Conservation (phyloP, 2,113 vertebrate genomes). For the Saccopteryx bilineata region DNA sequence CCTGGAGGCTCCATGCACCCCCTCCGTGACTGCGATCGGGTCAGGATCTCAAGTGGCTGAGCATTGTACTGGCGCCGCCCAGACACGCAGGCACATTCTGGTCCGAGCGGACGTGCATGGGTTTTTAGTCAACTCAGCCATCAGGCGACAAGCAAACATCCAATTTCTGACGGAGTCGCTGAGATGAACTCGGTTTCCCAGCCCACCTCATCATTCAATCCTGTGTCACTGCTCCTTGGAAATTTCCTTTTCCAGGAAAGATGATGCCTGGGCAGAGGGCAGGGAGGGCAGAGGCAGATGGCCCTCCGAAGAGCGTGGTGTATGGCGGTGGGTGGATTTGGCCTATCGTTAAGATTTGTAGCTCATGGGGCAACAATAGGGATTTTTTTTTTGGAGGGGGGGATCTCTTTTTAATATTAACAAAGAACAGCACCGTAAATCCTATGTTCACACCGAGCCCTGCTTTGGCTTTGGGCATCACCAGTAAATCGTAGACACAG, state of each 20-base stretch:
- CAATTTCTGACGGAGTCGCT: neutral
- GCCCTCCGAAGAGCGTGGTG: neutral
- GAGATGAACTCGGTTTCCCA: slow-evolving; percentile 50
- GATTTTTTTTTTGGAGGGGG: neutral
- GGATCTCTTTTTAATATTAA: neutral
- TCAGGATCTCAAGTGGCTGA: too few species aligned
- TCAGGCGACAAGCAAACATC: neutral
- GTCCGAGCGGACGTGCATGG: neutral
- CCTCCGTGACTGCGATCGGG: too few species aligned
- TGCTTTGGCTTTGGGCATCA: neutral
- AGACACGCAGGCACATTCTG: neutral
- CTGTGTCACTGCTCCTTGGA: slow-evolving; percentile 34
- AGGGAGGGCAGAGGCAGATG: neutral
- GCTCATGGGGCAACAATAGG: neutral
- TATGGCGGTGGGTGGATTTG: neutral
- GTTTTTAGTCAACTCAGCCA: neutral
- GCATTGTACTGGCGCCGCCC: too few species aligned
- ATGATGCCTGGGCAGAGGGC: neutral
- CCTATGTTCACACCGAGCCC: neutral
- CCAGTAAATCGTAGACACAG: neutral
- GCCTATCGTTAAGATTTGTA: neutral
- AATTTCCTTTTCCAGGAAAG: slow-evolving; percentile 49
- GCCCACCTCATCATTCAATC: slow-evolving; percentile 3
- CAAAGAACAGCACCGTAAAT: neutral
- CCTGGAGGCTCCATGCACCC: neutral